Base-by-base conservation (phyloP, 92 coral and sea anemone species). In the Hydrozoanthus gracilis region DNA sequence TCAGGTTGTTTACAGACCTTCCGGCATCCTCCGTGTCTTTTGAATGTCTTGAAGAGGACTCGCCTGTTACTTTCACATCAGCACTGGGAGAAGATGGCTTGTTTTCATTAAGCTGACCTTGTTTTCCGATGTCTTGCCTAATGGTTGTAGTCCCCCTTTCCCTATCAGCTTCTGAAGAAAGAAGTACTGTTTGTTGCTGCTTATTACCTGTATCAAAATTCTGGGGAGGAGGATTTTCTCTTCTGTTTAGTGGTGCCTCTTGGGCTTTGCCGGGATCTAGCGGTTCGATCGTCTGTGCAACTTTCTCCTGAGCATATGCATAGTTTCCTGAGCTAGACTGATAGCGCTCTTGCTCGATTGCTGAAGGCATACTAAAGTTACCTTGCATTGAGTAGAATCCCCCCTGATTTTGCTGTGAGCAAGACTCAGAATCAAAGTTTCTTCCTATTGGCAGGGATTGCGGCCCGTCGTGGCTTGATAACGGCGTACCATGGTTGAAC, bases 401-500 rank as follows among this genome's bases (percentile, higher is more conserved):
- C 12, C 5, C 54, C 47, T 80, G 85, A 64, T n/a, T 47, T 46
- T 17, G 74, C n/a, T 47, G 10, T 7, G 85, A 48, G 4, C 17
- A 17, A 7, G 74, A 18, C 11, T 50, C 16, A 7, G 9, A 17
- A 60, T 8, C 55, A 65, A 44, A 8, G 45, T 15, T 62, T 17
- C 44, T 45, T 20, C 12, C 71, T n/a, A 7, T 9, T 18, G 14
- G 45, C 4, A 44, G 45, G 16, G 4, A 15, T 44, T 16, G 73
- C 18, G 56, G 13, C 49, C 44, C 73, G 46, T 35, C 44, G 15
- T 35, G 7, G 58, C 60, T 62, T 66, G 46, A 12, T 50, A 66
- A 44, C 3, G 3, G 56, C 4, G 74, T 80, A 13, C 87, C 69
- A 3, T 5, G 50, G 1, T 82, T 79, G 79, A 89, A 93, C 50